phyloP scores from a whole-genome alignment of 2,888 invertebrate genomes.

The Lepidocyrtoides sp. region DNA sequence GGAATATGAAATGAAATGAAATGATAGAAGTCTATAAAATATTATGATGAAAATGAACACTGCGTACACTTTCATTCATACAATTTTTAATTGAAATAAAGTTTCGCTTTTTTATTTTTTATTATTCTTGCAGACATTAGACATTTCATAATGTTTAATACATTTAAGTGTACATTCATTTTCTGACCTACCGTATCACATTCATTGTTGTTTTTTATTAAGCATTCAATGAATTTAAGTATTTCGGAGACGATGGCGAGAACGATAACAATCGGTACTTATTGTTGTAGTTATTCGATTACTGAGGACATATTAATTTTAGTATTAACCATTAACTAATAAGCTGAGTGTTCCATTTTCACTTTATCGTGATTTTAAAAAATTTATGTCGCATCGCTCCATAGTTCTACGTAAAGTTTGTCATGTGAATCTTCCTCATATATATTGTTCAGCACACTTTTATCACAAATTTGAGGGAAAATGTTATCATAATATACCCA shows the following conservation, averaged over 20 bases:
- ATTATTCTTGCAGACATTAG: slow-evolving; percentile 11
- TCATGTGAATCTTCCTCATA: slow-evolving; percentile 17
- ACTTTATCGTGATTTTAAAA: background rate
- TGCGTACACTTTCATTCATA: background rate
- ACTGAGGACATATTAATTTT: background rate
- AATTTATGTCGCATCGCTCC: background rate
- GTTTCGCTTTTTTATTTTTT: background rate
- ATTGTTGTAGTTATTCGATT: background rate
- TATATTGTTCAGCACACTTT: slow-evolving; percentile 71
- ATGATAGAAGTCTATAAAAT: too few species aligned
- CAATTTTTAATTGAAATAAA: background rate
- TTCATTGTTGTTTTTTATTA: slow-evolving; percentile 17
- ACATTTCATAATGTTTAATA: slow-evolving; percentile 6
- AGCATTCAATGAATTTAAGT: background rate
- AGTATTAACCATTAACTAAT: background rate
- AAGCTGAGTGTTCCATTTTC: slow-evolving; percentile 18
- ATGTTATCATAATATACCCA: too few species aligned
- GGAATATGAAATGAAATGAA: too few species aligned
- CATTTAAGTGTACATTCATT: background rate
- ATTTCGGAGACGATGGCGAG: background rate
- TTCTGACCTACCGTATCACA: slow-evolving; percentile 15
- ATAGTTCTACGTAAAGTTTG: background rate
- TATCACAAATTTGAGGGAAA: slow-evolving; percentile 61
- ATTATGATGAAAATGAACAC: too few species aligned
- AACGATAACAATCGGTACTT: slow-evolving; percentile 15